Evolutionary conservation across 2,113 vertebrate species (phyloP), one percentile per base, ranked within the genome.

Genomic region (Ceyx margarethae): DNA sequence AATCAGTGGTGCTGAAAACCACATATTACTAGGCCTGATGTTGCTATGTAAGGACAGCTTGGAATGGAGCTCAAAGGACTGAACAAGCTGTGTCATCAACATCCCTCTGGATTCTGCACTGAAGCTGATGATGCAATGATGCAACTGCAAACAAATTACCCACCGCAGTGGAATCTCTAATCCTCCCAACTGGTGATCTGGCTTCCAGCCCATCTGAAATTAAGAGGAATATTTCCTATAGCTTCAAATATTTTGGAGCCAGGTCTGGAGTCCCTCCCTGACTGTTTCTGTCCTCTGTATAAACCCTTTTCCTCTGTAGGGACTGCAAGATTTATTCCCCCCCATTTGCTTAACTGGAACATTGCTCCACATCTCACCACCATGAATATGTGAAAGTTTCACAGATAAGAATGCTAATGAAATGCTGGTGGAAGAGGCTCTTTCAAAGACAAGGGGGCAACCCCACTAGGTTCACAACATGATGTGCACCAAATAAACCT

Each of bases 161-260:
- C 68, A 81, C 35, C 4, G 1, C 68, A 90, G 42, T 33, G 76
- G 88, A 91, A 85, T 96, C 51, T 87, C 69, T 62, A 75, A 67
- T 93, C 69, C 62, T 94, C 53, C 76, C 87, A 95, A 80, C 82
- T 95, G 87, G 53, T 53, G 90, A 35, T 69, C 77, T 90, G 89
- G 77, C 72, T 92, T 73, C 29, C 46, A 77, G 61, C 50, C 50
- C 62, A 72, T 91, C 43, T 83, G 68, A 87, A 90, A 72, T 67
- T 81, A 85, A 81, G 33, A 40, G n/a, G 58, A 87, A 35, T 79
- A 54, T 87, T 95, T 93, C 84, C 64, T 56, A 73, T 62, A 73
- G 64, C 43, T 94, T 81, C 82, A 84, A 80, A 50, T 3, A 60
- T 76, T 86, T 61, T 85, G 72, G 66, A 94, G 40, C 43, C 64